Percentiles rank a stretch among this genome's conserved stretches.
These are phyloP conservation scores for Gephyroberyx darwinii DNA, from an alignment of 2,797 vertebrate genomes.

Conservation along the genomic window DNA sequence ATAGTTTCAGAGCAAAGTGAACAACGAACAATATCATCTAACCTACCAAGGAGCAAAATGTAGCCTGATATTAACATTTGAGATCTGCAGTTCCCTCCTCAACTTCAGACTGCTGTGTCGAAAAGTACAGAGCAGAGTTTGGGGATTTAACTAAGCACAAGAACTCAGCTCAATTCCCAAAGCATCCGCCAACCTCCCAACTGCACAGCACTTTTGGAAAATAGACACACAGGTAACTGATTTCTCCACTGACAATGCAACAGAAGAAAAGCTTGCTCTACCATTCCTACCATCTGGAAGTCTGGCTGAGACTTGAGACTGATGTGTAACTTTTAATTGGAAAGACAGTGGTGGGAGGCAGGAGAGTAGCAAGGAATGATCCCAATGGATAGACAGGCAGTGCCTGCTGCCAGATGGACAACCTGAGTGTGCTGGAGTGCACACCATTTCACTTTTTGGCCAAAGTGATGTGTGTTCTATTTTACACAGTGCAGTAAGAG, in stretches of 20 bases:
- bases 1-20: slow-evolving; percentile 24
- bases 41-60: slow-evolving; percentile 34
- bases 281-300: slow-evolving; percentile 82
- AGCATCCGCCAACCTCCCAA: slow-evolving; percentile 69
- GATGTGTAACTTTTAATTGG: slow-evolving; percentile 83
- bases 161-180: slow-evolving; percentile 69
- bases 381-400: slow-evolving; percentile 71
- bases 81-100: slow-evolving; percentile 46
- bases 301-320: slow-evolving; percentile 73
- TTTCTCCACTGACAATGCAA: slow-evolving; percentile 75
- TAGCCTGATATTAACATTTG: slow-evolving; percentile 35
- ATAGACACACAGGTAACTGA: slow-evolving; percentile 73
- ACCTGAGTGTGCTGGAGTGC: slow-evolving; percentile 66
- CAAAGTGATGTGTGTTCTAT: slow-evolving; percentile 39
- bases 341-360: slow-evolving; percentile 73
- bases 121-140: slow-evolving; percentile 67
- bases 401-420: slow-evolving; percentile 78
- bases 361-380: slow-evolving; percentile 67
- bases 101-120: slow-evolving; percentile 53
- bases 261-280: slow-evolving; percentile 74
- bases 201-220: slow-evolving; percentile 70
- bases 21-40: slow-evolving; percentile 45
- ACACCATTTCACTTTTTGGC: slow-evolving; percentile 55
- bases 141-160: slow-evolving; percentile 67
- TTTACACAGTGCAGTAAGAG: slow-evolving; percentile 44